A percentile compares a stretch with the other conserved stretches of the same genome.
These are phyloP conservation scores for Chaetoderma sp. DNA, from an alignment of 2,888 invertebrate species.

Conservation along the genomic window DNA sequence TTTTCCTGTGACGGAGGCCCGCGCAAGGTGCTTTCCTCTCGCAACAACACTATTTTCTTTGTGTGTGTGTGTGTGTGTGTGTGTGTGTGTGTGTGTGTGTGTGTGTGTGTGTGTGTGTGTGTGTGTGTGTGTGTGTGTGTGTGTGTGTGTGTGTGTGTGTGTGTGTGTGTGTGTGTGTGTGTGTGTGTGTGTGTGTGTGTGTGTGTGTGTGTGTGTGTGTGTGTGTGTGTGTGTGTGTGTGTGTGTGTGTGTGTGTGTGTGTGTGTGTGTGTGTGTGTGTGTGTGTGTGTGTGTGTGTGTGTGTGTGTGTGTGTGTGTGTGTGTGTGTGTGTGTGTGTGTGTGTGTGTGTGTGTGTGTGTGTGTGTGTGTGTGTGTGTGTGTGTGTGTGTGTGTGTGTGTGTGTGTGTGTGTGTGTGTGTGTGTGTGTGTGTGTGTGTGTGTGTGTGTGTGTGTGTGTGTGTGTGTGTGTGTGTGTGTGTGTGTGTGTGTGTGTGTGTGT, in stretches of 20 bases:
- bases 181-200: constrained; percentile 15
- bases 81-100: constrained; percentile 11
- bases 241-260: constrained; percentile 7
- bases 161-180: constrained; percentile 11
- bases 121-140: constrained; percentile 1
- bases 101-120: constrained; percentile 11
- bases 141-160: constrained; percentile 17
- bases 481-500: too few species aligned
- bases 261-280: constrained; percentile 19
- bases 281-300: constrained; percentile 18
- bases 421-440: too few species aligned
- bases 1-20: too few species aligned
- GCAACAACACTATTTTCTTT: too few species aligned
- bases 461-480: too few species aligned
- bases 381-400: too few species aligned
- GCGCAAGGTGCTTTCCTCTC: too few species aligned
- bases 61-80: too few species aligned
- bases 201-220: constrained; percentile 6
- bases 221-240: not conserved
- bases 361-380: too few species aligned
- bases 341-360: constrained; percentile 12
- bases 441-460: too few species aligned
- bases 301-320: constrained; percentile 12
- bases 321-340: constrained; percentile 1
- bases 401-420: too few species aligned